phyloP scores from a whole-genome alignment of 2,113 vertebrate genomes.

The Anolis sagrei region DNA sequence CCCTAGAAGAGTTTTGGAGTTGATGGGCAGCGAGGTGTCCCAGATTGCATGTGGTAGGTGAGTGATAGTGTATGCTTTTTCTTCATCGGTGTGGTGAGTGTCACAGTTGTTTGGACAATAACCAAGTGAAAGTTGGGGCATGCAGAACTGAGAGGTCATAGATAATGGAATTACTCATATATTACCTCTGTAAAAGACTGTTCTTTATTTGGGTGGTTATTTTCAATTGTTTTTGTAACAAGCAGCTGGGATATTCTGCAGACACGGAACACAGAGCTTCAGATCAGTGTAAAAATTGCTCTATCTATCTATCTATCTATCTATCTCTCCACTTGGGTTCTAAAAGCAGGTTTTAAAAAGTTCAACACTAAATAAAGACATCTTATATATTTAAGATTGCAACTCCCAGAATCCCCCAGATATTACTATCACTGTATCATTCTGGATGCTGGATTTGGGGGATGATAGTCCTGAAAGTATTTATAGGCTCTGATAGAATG shows the following conservation, averaged over 20 bases:
- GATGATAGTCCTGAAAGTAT: no score
- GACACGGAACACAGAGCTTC: not conserved
- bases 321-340: no score
- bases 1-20: conserved; percentile 89
- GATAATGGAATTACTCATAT: no score
- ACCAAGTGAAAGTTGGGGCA: not conserved
- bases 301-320: no score
- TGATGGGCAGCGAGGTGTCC: conserved; percentile 92
- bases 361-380: no score
- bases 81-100: not conserved
- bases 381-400: no score
- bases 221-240: not conserved
- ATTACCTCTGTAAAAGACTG: not conserved
- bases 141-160: not conserved
- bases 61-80: conserved; percentile 31
- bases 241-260: not conserved
- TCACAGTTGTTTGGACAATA: not conserved
- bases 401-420: no score
- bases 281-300: not conserved
- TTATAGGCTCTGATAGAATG: not conserved
- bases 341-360: no score
- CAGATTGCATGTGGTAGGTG: conserved; percentile 92
- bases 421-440: no score
- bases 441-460: no score
- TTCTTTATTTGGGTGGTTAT: not conserved